phyloP scores from a whole-genome alignment of 2,888 invertebrate species.

The Hirudinaria manillensis region DNA sequence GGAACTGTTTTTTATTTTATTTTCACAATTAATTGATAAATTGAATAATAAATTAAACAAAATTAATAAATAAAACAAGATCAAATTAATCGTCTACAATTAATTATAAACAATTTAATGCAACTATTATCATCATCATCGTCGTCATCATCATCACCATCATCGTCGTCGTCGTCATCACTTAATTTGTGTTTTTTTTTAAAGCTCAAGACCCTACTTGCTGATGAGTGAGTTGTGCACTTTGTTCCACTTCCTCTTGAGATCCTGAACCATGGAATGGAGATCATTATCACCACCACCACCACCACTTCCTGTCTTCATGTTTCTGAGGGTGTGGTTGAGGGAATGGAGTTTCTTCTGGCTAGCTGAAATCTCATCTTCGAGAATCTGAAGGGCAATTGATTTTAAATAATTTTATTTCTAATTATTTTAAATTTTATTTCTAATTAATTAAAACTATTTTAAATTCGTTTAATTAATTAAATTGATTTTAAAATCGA shows the following conservation, averaged over 20 bases:
- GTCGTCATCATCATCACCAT: conserved; percentile 7
- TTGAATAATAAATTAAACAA: no score
- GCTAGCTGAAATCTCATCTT: background rate
- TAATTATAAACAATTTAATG: no score
- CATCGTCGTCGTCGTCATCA: background rate
- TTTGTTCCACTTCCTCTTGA: conserved; percentile 52
- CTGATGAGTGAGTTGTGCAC: conserved; percentile 41
- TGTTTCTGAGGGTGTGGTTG: background rate
- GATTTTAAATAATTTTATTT: background rate
- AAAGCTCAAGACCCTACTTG: conserved; percentile 1
- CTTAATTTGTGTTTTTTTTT: no score
- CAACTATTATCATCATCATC: conserved; percentile 5
- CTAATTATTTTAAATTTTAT: no score
- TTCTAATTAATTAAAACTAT: no score
- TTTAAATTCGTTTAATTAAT: no score
- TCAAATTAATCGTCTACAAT: no score
- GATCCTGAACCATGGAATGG: conserved; percentile 51
- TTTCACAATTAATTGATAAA: no score
- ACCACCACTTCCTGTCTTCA: background rate
- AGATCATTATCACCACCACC: conserved; percentile 43
- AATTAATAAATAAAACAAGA: no score
- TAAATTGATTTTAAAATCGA: no score
- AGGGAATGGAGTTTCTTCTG: background rate
- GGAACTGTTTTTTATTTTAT: no score
- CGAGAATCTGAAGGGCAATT: background rate